Conservation (phyloP, 2,797 vertebrate genomes). For the Telmatherina bonti region DNA sequence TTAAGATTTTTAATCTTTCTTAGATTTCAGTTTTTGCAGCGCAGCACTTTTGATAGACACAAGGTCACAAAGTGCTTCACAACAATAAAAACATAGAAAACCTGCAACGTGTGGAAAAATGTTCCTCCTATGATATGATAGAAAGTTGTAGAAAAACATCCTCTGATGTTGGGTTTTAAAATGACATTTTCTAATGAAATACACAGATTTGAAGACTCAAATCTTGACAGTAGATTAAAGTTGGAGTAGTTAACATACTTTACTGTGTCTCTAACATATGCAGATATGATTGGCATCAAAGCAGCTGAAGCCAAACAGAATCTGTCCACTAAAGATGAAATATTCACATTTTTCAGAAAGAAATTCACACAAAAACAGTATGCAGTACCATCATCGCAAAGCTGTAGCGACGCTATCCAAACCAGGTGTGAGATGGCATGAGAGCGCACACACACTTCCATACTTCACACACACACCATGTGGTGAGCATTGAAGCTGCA, state of each 20-base stretch:
- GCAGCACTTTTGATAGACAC: too few species aligned
- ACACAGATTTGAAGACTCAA: not conserved
- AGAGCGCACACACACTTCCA: conserved; percentile 14
- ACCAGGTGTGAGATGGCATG: conserved; percentile 57
- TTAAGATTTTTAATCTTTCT: too few species aligned
- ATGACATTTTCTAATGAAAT: not conserved
- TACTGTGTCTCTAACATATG: not conserved
- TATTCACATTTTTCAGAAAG: not conserved
- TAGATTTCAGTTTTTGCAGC: too few species aligned
- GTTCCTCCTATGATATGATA: not conserved
- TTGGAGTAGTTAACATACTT: not conserved
- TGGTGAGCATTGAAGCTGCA: conserved; percentile 73
- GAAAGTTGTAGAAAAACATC: not conserved
- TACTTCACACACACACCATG: conserved; percentile 12
- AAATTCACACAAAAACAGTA: not conserved
- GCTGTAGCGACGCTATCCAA: conserved; percentile 37
- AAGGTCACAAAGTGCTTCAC: too few species aligned
- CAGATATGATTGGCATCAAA: not conserved
- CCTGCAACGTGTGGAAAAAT: too few species aligned
- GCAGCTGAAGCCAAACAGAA: not conserved
- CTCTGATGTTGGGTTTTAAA: not conserved
- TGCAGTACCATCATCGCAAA: not conserved
- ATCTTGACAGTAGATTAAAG: not conserved
- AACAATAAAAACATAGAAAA: too few species aligned
- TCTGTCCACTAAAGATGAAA: not conserved